phyloP scores from a whole-genome alignment of 2,113 vertebrate genomes.

The Coracopsis vasa region DNA sequence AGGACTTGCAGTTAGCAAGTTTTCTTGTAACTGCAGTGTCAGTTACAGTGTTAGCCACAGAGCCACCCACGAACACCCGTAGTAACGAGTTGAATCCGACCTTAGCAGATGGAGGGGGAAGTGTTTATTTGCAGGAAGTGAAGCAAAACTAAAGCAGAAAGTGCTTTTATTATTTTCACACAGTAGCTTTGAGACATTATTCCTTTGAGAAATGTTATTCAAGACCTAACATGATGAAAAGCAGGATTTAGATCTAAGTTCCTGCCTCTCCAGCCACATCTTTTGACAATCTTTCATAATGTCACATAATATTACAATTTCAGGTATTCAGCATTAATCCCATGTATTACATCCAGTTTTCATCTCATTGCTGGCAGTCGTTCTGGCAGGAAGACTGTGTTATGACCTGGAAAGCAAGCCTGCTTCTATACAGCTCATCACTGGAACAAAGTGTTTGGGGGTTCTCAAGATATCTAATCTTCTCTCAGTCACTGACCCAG shows the following conservation, averaged over 20 bases:
- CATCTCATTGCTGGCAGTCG: neutral
- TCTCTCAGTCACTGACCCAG: neutral
- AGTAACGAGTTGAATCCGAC: neutral
- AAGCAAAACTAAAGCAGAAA: neutral
- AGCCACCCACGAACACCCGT: neutral
- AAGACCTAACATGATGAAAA: neutral
- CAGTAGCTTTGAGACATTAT: neutral
- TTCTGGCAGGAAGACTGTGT: neutral
- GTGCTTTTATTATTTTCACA: neutral
- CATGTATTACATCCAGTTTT: neutral
- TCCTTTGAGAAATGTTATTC: neutral
- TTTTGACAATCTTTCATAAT: neutral
- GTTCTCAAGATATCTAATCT: neutral
- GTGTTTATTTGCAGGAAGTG: neutral
- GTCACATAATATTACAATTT: neutral
- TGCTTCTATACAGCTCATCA: neutral
- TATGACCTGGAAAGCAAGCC: neutral
- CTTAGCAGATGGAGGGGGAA: neutral
- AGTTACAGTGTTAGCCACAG: neutral
- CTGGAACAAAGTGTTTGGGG: neutral
- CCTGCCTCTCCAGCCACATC: neutral
- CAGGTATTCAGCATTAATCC: neutral
- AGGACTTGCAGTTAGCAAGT: neutral
- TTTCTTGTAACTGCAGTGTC: neutral
- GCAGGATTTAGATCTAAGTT: neutral